Conservation (phyloP, 2,888 invertebrate species). For the Sarcophaga carnaria region DNA sequence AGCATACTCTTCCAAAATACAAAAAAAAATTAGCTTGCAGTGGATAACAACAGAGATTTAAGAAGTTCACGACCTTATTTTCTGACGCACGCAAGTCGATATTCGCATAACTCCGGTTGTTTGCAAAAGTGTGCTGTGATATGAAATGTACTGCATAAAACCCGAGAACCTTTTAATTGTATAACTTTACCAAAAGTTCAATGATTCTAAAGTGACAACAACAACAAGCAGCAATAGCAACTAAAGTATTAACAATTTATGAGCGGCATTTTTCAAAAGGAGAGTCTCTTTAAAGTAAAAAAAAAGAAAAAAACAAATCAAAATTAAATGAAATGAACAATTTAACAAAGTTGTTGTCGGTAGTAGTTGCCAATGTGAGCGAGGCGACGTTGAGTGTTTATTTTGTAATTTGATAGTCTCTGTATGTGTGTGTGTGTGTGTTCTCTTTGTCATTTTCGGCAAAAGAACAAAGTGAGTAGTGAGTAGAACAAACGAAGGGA, state of each 20-base stretch:
- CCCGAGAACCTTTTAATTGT: background rate
- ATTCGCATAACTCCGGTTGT: too few relatives aligned
- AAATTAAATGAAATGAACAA: constrained; percentile 40
- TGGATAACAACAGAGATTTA: too few relatives aligned
- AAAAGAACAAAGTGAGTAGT: constrained; percentile 58
- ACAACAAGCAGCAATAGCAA: background rate
- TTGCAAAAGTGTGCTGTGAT: too few relatives aligned
- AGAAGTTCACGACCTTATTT: too few relatives aligned
- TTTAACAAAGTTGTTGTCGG: constrained; percentile 52
- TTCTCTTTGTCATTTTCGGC: constrained; percentile 48
- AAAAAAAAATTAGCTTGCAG: too few relatives aligned
- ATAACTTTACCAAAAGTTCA: constrained; percentile 39
- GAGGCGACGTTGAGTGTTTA: background rate
- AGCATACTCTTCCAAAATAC: too few relatives aligned
- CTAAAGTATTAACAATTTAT: constrained; percentile 31
- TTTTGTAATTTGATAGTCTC: constrained; percentile 59
- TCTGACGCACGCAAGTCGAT: too few relatives aligned
- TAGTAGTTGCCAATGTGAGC: background rate
- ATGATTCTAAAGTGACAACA: constrained; percentile 42
- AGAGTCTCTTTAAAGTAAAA: background rate
- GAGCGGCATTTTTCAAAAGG: constrained; percentile 33
- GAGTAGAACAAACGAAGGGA: background rate
- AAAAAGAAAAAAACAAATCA: constrained; percentile 26
- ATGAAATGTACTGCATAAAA: background rate
- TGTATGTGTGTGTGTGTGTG: too few relatives aligned